A percentile compares a stretch with the other conserved stretches of the same genome.
Evolutionary conservation across 2,113 vertebrate genomes (phyloP).

Genomic region (Lycaon pictus): DNA sequence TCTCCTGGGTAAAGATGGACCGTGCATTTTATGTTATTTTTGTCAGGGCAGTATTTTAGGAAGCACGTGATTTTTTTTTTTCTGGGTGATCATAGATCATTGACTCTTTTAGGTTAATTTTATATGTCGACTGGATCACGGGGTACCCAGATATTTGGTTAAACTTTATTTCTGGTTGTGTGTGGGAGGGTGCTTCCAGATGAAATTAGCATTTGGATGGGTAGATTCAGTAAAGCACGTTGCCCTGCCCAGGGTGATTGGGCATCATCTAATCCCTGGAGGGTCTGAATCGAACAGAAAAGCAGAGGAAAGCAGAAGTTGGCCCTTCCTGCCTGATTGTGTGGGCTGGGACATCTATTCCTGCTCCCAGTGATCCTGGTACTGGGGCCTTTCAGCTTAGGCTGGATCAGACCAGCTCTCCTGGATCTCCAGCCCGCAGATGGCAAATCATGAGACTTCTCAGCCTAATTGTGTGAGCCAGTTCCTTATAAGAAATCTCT

Average conservation of each 20-base stretch:
- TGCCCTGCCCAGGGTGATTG: neutral
- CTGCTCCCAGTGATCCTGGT: neutral
- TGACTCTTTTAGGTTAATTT: neutral
- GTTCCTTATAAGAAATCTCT: neutral
- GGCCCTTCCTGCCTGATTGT: neutral
- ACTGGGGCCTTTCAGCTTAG: neutral
- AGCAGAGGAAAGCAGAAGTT: neutral
- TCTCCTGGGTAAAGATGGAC: rapidly evolving
- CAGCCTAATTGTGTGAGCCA: neutral
- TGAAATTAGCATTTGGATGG: neutral
- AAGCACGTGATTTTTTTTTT: neutral
- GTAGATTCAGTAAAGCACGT: no score
- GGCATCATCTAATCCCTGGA: rapidly evolving
- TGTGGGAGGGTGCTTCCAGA: neutral
- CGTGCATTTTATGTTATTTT: rapidly evolving
- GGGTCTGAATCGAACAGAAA: neutral
- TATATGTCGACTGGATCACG: neutral
- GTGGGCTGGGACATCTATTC: neutral
- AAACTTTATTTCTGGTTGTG: neutral
- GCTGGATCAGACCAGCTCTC: neutral
- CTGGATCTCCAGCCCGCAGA: neutral
- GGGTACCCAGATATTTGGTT: neutral
- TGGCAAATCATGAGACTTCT: neutral
- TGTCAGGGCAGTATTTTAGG: neutral
- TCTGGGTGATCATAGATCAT: neutral